Evolutionary conservation across 2,888 invertebrate genomes (phyloP).

Genomic region (Epistrophe grossulariae): DNA sequence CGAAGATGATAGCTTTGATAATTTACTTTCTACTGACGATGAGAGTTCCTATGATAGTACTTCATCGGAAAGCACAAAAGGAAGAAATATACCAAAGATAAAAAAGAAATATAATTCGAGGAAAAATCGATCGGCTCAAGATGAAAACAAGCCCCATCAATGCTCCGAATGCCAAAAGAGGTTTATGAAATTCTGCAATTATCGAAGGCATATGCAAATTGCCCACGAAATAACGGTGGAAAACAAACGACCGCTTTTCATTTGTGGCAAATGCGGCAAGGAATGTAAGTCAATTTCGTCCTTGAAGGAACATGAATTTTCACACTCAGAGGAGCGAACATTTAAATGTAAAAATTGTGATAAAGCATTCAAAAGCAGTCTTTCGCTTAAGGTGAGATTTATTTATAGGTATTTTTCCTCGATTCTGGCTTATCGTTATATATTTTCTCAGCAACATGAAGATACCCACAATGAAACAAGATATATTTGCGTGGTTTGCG

Average conservation of each 20-base stretch:
- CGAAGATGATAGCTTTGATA: neutral
- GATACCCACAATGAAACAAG: conserved; percentile 82
- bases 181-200: neutral
- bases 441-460: conserved; percentile 79
- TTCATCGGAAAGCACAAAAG: neutral
- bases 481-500: conserved; percentile 81
- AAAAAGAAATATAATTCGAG: conserved; percentile 9
- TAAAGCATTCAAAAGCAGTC: conserved; percentile 43
- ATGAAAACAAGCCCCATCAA: neutral
- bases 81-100: neutral
- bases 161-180: neutral
- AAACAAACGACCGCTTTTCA: neutral
- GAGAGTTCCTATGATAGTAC: neutral
- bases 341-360: conserved; percentile 61
- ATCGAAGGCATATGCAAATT: conserved; percentile 1
- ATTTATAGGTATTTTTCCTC: neutral
- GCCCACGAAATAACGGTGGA: neutral
- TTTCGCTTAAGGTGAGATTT: neutral
- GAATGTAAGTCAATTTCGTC: neutral
- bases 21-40: neutral
- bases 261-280: conserved; percentile 10
- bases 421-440: neutral
- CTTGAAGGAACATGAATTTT: conserved; percentile 48
- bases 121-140: neutral
- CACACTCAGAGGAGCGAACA: conserved; percentile 52